phyloP scores from a whole-genome alignment of 2,113 vertebrate species.

The Myrmecobius fasciatus region DNA sequence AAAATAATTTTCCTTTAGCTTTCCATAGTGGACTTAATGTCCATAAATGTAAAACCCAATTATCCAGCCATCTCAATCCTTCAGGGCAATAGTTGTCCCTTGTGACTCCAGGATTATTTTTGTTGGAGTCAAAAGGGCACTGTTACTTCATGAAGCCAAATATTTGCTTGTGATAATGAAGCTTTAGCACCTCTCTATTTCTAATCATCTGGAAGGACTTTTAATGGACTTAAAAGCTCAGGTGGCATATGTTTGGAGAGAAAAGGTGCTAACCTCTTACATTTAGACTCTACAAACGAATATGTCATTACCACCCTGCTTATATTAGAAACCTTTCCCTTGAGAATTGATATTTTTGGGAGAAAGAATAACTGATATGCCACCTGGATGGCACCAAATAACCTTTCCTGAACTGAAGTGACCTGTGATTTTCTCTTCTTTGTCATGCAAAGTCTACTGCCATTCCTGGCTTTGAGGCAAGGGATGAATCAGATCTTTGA shows the following conservation, averaged over 20 bases:
- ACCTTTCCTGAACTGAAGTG: background rate
- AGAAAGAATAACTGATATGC: background rate
- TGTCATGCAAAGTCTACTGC: background rate
- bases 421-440: background rate
- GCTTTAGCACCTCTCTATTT: conserved; percentile 24
- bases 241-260: conserved; percentile 63
- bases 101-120: conserved; percentile 16
- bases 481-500: background rate
- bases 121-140: conserved; percentile 41
- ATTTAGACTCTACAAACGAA: conserved; percentile 11
- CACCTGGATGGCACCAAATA: background rate
- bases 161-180: conserved; percentile 70
- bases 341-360: background rate
- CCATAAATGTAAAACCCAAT: background rate
- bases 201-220: conserved; percentile 46
- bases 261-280: conserved; percentile 41
- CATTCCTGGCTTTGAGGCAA: background rate
- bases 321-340: background rate
- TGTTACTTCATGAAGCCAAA: conserved; percentile 57
- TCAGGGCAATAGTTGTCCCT: background rate
- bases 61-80: background rate
- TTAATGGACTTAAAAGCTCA: conserved; percentile 69
- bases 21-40: background rate
- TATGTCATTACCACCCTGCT: conserved; percentile 35
- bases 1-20: background rate